phyloP scores from a whole-genome alignment of 2,113 vertebrate genomes.

The Oenanthe melanoleuca region DNA sequence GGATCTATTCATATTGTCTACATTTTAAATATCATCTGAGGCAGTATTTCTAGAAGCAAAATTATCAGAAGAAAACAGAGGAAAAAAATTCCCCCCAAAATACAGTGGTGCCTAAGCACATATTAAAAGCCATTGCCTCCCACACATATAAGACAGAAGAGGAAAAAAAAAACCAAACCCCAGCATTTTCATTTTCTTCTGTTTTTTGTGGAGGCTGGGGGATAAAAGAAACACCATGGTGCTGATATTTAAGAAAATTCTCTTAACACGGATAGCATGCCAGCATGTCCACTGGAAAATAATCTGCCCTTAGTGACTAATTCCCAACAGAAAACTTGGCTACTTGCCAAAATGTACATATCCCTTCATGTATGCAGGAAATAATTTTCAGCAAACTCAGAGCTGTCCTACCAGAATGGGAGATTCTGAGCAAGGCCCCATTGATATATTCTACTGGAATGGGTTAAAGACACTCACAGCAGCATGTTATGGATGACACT shows the following conservation, averaged over 20 bases:
- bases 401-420: not conserved
- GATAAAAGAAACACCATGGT: not conserved
- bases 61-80: not conserved
- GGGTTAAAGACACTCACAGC: not conserved
- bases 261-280: not conserved
- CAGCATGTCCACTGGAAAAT: not conserved
- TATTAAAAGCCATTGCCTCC: not conserved
- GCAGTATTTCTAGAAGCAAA: not conserved
- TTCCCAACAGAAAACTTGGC: not conserved
- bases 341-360: slow-evolving; percentile 31
- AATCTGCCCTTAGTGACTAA: not conserved
- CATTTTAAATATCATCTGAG: not conserved
- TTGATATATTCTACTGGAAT: not conserved
- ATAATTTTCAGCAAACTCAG: not conserved
- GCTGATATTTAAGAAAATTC: not conserved
- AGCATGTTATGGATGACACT: not conserved
- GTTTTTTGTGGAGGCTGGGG: fast-evolving
- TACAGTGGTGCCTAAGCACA: not conserved
- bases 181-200: not conserved
- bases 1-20: not conserved
- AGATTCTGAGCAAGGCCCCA: not conserved
- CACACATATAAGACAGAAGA: not conserved
- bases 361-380: slow-evolving; percentile 11
- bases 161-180: fast-evolving
- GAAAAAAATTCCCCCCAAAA: not conserved